Evolutionary conservation across 2,113 vertebrate species (phyloP).

Genomic region (Lophochroa leadbeateri): DNA sequence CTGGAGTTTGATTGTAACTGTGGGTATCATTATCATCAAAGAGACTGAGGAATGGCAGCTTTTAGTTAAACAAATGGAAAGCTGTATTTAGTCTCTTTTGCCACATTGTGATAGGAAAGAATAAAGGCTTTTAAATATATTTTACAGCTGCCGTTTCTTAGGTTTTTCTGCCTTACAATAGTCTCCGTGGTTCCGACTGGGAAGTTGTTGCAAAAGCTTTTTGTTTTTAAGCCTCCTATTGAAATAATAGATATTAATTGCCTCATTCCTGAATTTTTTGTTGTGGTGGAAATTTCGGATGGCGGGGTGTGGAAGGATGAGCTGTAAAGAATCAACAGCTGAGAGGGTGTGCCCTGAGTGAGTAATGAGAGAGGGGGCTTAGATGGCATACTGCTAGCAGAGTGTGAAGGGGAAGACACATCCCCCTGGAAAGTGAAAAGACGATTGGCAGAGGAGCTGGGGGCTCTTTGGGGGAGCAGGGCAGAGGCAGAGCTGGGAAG

Average conservation of each 20-base stretch:
- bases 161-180: constrained; percentile 62
- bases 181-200: constrained; percentile 45
- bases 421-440: neutral
- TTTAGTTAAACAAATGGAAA: constrained; percentile 77
- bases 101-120: constrained; percentile 73
- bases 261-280: constrained; percentile 25
- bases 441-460: neutral
- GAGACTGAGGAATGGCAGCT: constrained; percentile 73
- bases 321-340: neutral
- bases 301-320: neutral
- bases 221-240: constrained; percentile 67
- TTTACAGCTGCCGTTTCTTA: constrained; percentile 72
- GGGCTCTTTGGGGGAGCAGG: neutral
- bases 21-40: constrained; percentile 64
- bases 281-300: constrained; percentile 5
- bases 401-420: neutral
- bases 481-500: neutral
- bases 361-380: neutral
- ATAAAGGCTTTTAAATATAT: constrained; percentile 71
- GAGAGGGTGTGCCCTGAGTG: neutral
- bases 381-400: neutral
- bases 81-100: constrained; percentile 73
- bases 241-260: constrained; percentile 51
- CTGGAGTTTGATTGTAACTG: constrained; percentile 61
- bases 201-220: constrained; percentile 53